Percentiles rank a stretch among this genome's conserved stretches.
Conservation (phyloP, 2,113 vertebrate species). For the Sorex araneus region DNA sequence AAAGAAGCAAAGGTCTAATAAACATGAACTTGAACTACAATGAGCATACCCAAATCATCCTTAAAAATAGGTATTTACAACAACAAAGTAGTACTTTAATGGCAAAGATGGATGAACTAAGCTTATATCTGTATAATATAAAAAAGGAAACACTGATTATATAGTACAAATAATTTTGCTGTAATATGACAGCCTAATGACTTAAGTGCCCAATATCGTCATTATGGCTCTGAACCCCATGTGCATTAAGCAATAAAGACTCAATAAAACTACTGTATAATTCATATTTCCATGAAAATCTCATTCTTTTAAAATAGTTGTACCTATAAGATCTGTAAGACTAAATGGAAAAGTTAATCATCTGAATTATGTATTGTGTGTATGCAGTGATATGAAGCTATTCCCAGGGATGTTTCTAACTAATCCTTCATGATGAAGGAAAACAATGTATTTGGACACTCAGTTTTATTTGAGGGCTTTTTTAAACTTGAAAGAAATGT, state of each 20-base stretch:
- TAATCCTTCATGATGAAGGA: constrained; percentile 22
- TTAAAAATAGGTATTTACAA: constrained; percentile 83
- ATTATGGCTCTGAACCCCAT: constrained; percentile 89
- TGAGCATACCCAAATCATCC: constrained; percentile 62
- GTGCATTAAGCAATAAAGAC: constrained; percentile 88
- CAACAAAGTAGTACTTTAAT: constrained; percentile 76
- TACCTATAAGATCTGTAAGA: constrained; percentile 68
- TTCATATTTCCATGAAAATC: constrained; percentile 86
- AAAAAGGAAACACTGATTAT: constrained; percentile 86
- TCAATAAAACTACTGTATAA: constrained; percentile 88
- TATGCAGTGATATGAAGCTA: constrained; percentile 48
- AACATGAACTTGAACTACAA: constrained; percentile 75
- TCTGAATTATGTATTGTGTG: constrained; percentile 71
- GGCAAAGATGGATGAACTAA: constrained; percentile 84
- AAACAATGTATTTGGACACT: constrained; percentile 48
- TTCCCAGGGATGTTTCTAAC: background rate
- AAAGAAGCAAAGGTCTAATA: constrained; percentile 74
- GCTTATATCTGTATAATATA: constrained; percentile 86
- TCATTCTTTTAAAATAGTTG: constrained; percentile 75
- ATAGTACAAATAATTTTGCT: constrained; percentile 89
- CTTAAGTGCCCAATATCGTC: constrained; percentile 89
- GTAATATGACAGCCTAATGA: constrained; percentile 91
- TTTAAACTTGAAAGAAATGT: background rate
- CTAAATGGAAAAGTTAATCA: constrained; percentile 81
- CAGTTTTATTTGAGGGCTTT: constrained; percentile 20